phyloP scores from a whole-genome alignment of 2,113 vertebrate species.

The Pygoscelis antarcticus region DNA sequence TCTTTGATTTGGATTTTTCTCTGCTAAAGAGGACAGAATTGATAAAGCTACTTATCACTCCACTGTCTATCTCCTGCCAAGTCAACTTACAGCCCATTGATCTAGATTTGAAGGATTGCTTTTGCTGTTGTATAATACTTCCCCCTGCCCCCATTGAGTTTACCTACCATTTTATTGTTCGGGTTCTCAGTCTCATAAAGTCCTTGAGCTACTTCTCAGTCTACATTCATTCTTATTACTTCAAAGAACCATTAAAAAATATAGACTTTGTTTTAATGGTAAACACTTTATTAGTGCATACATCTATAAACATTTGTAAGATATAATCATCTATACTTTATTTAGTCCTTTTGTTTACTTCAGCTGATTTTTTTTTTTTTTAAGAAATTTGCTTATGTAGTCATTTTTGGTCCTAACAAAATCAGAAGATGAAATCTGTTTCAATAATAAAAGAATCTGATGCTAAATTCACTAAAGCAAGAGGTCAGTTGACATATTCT shows the following conservation, averaged over 20 bases:
- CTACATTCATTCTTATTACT: background rate
- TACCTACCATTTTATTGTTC: background rate
- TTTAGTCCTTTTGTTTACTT: background rate
- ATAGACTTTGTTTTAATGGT: background rate
- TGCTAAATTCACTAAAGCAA: background rate
- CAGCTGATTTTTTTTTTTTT: background rate
- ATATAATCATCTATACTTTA: background rate
- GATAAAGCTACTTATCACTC: background rate
- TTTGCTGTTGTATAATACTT: background rate
- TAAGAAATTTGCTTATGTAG: background rate
- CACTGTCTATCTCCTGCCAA: background rate
- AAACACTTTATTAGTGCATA: background rate
- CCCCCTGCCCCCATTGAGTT: background rate
- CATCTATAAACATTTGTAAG: background rate
- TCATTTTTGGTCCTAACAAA: background rate
- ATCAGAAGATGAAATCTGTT: background rate
- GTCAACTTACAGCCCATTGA: background rate
- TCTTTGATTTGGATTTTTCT: background rate
- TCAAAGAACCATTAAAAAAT: background rate
- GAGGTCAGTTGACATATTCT: background rate
- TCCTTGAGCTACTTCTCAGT: background rate
- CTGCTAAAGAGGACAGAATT: background rate
- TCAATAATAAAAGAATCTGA: background rate
- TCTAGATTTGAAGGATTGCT: background rate
- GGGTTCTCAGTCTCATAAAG: background rate